A percentile compares a stretch with the other conserved stretches of the same genome.
Conservation (phyloP, 1,140 invertebrate genomes). For the Musca domestica region DNA sequence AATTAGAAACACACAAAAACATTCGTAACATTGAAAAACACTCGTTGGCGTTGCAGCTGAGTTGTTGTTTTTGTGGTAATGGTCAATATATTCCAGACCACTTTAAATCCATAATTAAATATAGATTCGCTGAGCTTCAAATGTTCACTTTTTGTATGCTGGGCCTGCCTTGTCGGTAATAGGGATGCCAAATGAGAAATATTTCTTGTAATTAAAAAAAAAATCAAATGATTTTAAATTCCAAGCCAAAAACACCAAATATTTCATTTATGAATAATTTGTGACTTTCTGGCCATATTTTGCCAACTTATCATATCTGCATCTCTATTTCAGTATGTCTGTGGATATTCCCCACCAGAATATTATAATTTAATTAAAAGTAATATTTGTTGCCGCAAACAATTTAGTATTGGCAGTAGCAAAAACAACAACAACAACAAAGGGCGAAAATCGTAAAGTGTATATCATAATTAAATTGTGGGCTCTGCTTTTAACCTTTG, state of each 20-base stretch:
- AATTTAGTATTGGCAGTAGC: neutral
- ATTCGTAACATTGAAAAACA: too few relatives aligned
- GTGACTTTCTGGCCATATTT: too few relatives aligned
- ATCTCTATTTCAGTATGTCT: neutral
- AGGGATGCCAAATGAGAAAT: neutral
- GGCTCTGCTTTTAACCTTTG: too few relatives aligned
- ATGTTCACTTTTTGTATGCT: too few relatives aligned
- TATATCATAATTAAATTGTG: neutral
- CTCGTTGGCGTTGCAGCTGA: too few relatives aligned
- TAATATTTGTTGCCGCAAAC: neutral
- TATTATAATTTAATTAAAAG: slow-evolving; percentile 15
- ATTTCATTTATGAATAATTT: neutral
- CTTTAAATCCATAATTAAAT: too few relatives aligned
- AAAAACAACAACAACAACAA: too few relatives aligned
- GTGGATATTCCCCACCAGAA: neutral
- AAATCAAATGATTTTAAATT: neutral
- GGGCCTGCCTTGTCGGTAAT: too few relatives aligned
- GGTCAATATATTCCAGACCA: too few relatives aligned
- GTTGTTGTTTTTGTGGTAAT: too few relatives aligned
- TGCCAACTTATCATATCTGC: neutral
- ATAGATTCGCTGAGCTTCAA: too few relatives aligned
- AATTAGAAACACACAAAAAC: too few relatives aligned
- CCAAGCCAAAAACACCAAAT: neutral
- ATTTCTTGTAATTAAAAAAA: slow-evolving; percentile 1
- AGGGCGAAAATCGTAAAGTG: neutral